A percentile compares a stretch with the other conserved stretches of the same genome.
These are phyloP conservation scores for Lycodopsis pacificus DNA, from an alignment of 2,797 vertebrate genomes.

Conservation along the genomic window DNA sequence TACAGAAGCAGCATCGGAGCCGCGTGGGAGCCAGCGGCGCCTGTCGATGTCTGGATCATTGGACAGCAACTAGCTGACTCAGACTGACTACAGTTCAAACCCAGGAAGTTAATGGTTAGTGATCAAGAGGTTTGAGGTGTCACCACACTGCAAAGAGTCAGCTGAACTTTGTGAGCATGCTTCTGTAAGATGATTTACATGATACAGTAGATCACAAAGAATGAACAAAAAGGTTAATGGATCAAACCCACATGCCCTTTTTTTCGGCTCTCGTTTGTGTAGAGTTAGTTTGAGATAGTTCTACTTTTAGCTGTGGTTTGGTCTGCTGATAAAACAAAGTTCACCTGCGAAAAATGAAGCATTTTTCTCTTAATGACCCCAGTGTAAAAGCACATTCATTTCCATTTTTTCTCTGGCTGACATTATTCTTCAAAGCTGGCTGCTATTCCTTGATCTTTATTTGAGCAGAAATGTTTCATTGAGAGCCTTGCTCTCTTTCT, in stretches of 20 bases:
- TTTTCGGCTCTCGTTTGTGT: background rate
- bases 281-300: background rate
- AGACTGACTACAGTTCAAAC: conserved; percentile 82
- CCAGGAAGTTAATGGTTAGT: conserved; percentile 73
- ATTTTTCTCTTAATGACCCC: background rate
- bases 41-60: conserved; percentile 77
- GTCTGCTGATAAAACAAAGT: background rate
- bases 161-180: background rate
- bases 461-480: background rate
- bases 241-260: background rate
- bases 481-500: background rate
- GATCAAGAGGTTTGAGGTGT: background rate
- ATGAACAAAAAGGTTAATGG: background rate
- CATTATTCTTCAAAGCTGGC: background rate
- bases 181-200: background rate
- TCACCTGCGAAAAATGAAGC: too few relatives aligned
- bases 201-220: background rate
- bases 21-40: conserved; percentile 29
- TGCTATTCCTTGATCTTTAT: background rate
- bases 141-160: background rate
- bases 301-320: background rate
- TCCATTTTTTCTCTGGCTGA: background rate
- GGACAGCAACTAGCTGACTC: conserved; percentile 69
- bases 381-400: background rate
- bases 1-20: background rate